Conservation (phyloP, 1,140 invertebrate genomes). For the Lethocerus indicus region DNA sequence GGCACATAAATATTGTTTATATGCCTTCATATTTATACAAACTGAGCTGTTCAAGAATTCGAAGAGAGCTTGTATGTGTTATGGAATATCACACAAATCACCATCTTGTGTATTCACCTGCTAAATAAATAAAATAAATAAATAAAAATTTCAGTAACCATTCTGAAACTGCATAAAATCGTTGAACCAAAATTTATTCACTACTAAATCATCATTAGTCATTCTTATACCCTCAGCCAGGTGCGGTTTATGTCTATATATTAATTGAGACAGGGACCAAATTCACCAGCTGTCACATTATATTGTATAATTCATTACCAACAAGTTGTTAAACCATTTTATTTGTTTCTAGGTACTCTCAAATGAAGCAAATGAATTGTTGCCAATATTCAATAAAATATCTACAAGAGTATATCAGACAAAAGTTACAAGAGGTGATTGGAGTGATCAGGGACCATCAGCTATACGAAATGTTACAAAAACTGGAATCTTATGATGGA, state of each 20-base stretch:
- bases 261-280: neutral
- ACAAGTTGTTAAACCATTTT: neutral
- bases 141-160: too few relatives aligned
- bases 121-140: too few relatives aligned
- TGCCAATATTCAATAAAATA: conserved; percentile 94
- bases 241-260: neutral
- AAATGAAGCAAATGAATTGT: conserved; percentile 86
- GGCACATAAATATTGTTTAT: too few relatives aligned
- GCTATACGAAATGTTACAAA: too few relatives aligned
- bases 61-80: too few relatives aligned
- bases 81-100: too few relatives aligned
- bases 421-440: conserved; percentile 66
- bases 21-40: too few relatives aligned
- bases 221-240: neutral
- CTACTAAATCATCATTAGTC: neutral
- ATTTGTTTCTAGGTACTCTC: conserved; percentile 55
- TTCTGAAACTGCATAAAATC: neutral
- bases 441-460: conserved; percentile 36
- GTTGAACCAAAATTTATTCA: neutral
- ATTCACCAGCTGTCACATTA: neutral
- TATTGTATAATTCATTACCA: neutral
- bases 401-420: conserved; percentile 77
- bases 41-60: too few relatives aligned
- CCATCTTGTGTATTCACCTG: too few relatives aligned
- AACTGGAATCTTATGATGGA: too few relatives aligned